These are phyloP conservation scores for Lathamus discolor DNA, from an alignment of 2,113 vertebrate species.

Conservation along the genomic window DNA sequence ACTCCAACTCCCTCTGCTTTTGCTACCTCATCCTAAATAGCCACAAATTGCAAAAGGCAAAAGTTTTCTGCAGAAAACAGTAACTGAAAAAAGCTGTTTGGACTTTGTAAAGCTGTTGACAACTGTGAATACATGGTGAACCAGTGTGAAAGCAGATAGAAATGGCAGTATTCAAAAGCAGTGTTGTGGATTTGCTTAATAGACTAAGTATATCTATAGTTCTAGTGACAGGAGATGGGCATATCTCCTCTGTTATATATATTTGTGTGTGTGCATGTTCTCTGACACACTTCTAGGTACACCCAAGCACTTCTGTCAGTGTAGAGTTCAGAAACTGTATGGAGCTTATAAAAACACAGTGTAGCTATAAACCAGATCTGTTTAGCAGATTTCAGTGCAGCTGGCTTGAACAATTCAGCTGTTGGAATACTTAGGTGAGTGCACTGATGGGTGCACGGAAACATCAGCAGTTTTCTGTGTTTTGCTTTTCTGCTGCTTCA, in stretches of 20 bases:
- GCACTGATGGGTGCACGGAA: neutral
- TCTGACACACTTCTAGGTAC: neutral
- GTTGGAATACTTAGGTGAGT: neutral
- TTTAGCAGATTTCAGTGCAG: neutral
- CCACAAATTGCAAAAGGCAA: neutral
- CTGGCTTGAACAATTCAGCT: neutral
- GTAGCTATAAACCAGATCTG: neutral
- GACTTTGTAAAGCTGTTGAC: neutral
- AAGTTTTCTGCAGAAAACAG: neutral
- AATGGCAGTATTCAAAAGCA: neutral
- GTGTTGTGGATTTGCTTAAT: neutral
- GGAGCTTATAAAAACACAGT: neutral
- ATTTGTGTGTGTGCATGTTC: neutral
- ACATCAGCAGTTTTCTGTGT: conserved; percentile 7
- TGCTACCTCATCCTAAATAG: neutral
- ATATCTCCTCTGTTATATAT: neutral
- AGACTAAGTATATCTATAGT: neutral
- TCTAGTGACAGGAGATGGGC: neutral
- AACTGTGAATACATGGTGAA: neutral
- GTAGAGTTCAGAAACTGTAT: neutral
- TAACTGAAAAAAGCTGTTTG: neutral
- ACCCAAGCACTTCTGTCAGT: neutral
- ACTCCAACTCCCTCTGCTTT: neutral
- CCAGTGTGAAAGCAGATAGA: neutral
- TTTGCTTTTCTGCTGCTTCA: neutral